These are phyloP conservation scores for Psittacula cyanocephala DNA, from an alignment of 2,113 vertebrate species.

Conservation along the genomic window DNA sequence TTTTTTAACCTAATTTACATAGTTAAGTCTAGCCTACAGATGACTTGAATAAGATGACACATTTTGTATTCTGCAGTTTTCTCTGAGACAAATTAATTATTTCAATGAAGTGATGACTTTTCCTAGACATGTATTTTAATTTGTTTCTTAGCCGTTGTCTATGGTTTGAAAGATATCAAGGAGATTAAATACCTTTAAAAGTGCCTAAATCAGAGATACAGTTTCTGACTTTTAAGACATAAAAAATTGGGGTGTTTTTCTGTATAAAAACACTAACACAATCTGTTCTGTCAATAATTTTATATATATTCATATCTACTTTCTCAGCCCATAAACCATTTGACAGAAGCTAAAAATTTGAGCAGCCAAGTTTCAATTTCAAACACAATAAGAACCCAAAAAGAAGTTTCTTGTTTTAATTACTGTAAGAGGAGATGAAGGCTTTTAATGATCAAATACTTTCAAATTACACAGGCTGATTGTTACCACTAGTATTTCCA, in stretches of 20 bases:
- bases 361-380: background rate
- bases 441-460: background rate
- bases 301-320: background rate
- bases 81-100: background rate
- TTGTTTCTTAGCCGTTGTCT: background rate
- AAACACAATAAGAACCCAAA: constrained; percentile 5
- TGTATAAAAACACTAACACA: background rate
- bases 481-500: background rate
- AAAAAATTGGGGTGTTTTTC: background rate
- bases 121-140: background rate
- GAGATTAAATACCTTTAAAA: background rate
- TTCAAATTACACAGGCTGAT: background rate
- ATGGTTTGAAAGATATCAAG: background rate
- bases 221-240: background rate
- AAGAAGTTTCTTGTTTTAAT: background rate
- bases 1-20: background rate
- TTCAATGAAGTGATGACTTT: background rate
- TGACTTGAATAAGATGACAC: background rate
- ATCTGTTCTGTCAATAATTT: background rate
- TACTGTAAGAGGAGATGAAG: background rate
- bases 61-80: background rate
- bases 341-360: background rate
- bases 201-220: background rate
- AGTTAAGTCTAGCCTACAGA: background rate
- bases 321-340: background rate